Evolutionary conservation across 2,888 invertebrate species (phyloP).

Genomic region (Lacanobia oleracea): DNA sequence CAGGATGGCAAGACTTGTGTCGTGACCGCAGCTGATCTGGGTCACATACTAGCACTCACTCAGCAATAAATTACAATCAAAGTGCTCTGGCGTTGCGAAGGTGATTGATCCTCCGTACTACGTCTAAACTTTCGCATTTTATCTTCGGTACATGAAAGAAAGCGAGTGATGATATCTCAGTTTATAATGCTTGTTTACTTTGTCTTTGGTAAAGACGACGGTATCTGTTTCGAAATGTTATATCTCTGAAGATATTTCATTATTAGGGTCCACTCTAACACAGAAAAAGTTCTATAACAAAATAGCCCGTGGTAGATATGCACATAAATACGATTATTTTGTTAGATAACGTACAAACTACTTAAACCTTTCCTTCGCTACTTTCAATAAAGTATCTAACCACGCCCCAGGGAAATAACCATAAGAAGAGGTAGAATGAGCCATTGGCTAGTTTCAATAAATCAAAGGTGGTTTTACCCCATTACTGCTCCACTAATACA

Average conservation of each 20-base stretch:
- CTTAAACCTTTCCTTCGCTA: slow-evolving; percentile 13
- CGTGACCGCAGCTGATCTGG: slow-evolving; percentile 7
- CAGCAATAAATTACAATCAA: slow-evolving; percentile 17
- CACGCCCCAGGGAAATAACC: slow-evolving; percentile 37
- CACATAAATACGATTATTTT: slow-evolving; percentile 26
- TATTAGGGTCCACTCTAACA: not conserved
- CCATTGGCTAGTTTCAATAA: slow-evolving; percentile 28
- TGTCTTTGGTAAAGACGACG: not conserved
- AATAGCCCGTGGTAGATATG: slow-evolving; percentile 12
- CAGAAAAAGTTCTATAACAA: not conserved
- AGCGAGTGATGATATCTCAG: not conserved
- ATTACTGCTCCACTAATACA: slow-evolving; percentile 8
- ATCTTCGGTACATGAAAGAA: not conserved
- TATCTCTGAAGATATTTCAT: no score
- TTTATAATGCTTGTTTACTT: not conserved
- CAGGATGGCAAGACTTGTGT: not conserved
- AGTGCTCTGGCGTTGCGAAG: not conserved
- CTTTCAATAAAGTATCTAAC: slow-evolving; percentile 16
- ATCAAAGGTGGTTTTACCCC: slow-evolving; percentile 7
- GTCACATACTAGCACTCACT: not conserved
- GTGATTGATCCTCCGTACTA: slow-evolving; percentile 5
- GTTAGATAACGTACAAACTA: slow-evolving; percentile 12
- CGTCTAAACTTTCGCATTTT: slow-evolving; percentile 2
- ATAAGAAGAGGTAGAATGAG: slow-evolving; percentile 2
- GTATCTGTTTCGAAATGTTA: not conserved